These are phyloP conservation scores for Galaxea fascicularis DNA, from an alignment of 92 coral and sea anemone genomes.

Conservation along the genomic window DNA sequence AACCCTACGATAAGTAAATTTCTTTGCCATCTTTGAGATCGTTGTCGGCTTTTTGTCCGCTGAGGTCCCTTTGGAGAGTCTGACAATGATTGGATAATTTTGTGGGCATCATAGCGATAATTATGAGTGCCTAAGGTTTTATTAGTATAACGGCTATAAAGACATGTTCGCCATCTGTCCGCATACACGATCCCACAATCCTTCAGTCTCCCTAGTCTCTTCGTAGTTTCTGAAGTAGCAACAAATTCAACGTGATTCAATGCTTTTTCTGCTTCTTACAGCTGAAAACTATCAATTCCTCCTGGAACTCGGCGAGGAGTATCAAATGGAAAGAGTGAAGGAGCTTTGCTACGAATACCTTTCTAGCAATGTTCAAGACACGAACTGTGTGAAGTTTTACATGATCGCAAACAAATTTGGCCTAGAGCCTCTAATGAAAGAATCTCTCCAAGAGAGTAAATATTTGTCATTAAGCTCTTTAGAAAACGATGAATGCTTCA, in stretches of 20 bases:
- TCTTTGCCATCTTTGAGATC: too few relatives aligned
- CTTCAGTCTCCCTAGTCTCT: too few relatives aligned
- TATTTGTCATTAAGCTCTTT: conserved; percentile 55
- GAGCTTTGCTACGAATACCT: conserved; percentile 73
- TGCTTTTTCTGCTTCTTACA: not conserved
- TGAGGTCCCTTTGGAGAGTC: too few relatives aligned
- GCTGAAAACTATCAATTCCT: conserved; percentile 58
- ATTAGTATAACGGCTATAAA: too few relatives aligned
- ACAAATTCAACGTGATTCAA: too few relatives aligned
- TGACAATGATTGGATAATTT: too few relatives aligned
- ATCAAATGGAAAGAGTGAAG: conserved; percentile 79
- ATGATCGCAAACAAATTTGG: conserved; percentile 70
- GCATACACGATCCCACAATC: too few relatives aligned
- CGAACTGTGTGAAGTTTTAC: conserved; percentile 68
- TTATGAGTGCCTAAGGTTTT: too few relatives aligned
- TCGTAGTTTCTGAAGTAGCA: not conserved
- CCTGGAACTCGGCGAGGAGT: conserved; percentile 81
- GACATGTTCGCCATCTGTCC: too few relatives aligned
- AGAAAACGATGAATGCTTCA: conserved; percentile 60
- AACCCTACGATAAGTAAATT: too few relatives aligned
- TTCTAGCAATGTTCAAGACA: conserved; percentile 67
- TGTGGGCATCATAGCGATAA: too few relatives aligned
- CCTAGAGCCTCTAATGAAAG: conserved; percentile 53
- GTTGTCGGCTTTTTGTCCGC: too few relatives aligned
- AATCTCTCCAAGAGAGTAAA: conserved; percentile 65